Evolutionary conservation across 2,888 invertebrate genomes (phyloP).

Genomic region (Tetropium fuscum): DNA sequence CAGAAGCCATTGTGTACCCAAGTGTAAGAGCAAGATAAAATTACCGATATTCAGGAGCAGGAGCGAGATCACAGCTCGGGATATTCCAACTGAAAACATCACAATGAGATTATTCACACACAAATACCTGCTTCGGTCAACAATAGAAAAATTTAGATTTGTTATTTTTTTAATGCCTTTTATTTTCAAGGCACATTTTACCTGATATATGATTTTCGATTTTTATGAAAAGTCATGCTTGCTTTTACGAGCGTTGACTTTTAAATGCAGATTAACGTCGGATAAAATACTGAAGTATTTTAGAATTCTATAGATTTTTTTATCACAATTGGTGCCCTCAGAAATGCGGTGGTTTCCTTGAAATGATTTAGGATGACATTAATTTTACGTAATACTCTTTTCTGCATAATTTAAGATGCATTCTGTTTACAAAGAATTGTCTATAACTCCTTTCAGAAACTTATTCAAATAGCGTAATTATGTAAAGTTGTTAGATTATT

Average conservation of each 20-base stretch:
- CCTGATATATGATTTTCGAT: constrained; percentile 57
- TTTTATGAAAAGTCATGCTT: constrained; percentile 60
- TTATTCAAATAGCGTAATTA: too few species aligned
- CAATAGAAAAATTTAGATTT: constrained; percentile 56
- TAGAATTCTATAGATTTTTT: background rate
- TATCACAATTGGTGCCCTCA: too few species aligned
- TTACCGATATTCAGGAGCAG: constrained; percentile 44
- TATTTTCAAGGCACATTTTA: constrained; percentile 50
- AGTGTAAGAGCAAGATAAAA: constrained; percentile 48
- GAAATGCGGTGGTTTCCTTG: too few species aligned
- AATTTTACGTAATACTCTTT: too few species aligned
- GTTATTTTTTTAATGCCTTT: constrained; percentile 51
- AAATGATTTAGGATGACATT: too few species aligned
- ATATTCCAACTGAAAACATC: constrained; percentile 54
- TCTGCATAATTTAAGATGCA: too few species aligned
- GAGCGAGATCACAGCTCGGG: constrained; percentile 54
- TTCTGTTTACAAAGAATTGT: too few species aligned
- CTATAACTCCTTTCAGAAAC: too few species aligned
- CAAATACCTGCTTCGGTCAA: constrained; percentile 58
- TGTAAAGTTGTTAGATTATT: too few species aligned
- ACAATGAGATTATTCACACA: constrained; percentile 58
- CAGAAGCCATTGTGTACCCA: constrained; percentile 37
- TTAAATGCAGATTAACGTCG: constrained; percentile 42
- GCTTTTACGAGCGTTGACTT: constrained; percentile 38
- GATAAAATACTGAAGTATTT: constrained; percentile 22